Base-by-base conservation (phyloP, 2,797 vertebrate species). In the Onychomys arenicola region DNA sequence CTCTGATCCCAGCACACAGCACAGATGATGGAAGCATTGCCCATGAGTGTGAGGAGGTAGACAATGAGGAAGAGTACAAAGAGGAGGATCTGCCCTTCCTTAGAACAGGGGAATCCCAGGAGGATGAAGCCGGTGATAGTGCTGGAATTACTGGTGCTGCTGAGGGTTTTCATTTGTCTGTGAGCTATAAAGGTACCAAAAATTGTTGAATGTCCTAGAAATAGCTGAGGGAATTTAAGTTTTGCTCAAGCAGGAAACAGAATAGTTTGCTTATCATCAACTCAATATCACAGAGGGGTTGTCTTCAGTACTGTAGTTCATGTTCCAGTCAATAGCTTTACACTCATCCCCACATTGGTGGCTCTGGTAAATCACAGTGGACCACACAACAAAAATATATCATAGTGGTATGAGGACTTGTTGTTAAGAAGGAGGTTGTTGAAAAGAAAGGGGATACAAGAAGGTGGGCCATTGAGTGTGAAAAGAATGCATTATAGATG, bases 111-210 rank as follows among this genome's bases (percentile, higher is more conserved):
- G 75, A 98, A 98, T 21, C 97, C 97, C 67, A 98, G 17, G 13
- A 98, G 94, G 63, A 98, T 87, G 92, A 98, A 97, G 46, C 93
- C 96, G 55, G 67, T 63, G 65, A 96, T 73, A 46, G 75, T 83
- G 46, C 73, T 97, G 65, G 92, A 94, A 52, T n/a, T 96, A 3
- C 10, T 93, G n/a, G 5, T 1, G 0, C 0, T 76, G 29, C 29
- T 88, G 85, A 86, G 59, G 29, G 57, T 63, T 61, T 92, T 95
- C 97, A 97, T 97, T 71, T 13, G 14, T 46, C 46, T 77, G 46
- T 27, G 34, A 92, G 19, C 55, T 88, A 2, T 71, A 19, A 83
- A 95, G 69, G 10, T 1, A 93, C 0, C 16, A 61, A 32, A 16
- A 94, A 27, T 77, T 71, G 83, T n/a, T 52, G 19, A 83, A 63